Evolutionary conservation across 2,113 vertebrate species (phyloP).

Genomic region (Microcebus ravelobensis): DNA sequence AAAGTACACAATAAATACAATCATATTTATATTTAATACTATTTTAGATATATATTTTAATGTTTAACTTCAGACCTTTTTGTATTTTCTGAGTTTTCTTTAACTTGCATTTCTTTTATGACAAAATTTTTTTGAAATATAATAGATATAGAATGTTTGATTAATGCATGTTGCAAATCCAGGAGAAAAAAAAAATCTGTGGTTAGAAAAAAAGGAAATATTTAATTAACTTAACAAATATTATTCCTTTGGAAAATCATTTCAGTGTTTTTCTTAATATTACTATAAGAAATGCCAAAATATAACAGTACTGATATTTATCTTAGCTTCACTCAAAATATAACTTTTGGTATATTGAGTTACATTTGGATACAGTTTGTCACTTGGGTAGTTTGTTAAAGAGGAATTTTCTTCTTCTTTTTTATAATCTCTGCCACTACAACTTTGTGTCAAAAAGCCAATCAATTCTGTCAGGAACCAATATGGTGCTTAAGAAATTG

Average conservation of each 20-base stretch:
- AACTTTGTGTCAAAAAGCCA: slow-evolving; percentile 81
- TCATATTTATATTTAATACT: not conserved
- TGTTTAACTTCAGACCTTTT: not conserved
- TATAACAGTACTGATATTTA: slow-evolving; percentile 17
- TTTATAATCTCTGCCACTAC: slow-evolving; percentile 66
- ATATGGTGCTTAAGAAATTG: slow-evolving; percentile 82
- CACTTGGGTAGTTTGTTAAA: slow-evolving; percentile 69
- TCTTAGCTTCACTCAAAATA: slow-evolving; percentile 61
- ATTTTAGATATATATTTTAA: not conserved
- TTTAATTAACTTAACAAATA: not conserved
- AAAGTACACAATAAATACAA: not conserved
- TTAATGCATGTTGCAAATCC: not conserved
- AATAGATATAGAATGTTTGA: not conserved
- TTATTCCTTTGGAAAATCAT: not conserved
- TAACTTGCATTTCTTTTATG: not conserved
- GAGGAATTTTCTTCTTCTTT: slow-evolving; percentile 61
- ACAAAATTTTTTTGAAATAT: not conserved
- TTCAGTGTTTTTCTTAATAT: not conserved
- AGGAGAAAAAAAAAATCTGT: not conserved
- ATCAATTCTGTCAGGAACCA: slow-evolving; percentile 78
- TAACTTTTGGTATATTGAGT: slow-evolving; percentile 65
- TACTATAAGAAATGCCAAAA: not conserved
- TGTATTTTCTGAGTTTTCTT: not conserved
- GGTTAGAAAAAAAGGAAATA: not conserved
- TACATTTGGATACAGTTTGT: slow-evolving; percentile 62